A percentile compares a stretch with the other conserved stretches of the same genome.
These are phyloP conservation scores for Nezara viridula DNA, from an alignment of 2,888 invertebrate genomes.

Conservation along the genomic window DNA sequence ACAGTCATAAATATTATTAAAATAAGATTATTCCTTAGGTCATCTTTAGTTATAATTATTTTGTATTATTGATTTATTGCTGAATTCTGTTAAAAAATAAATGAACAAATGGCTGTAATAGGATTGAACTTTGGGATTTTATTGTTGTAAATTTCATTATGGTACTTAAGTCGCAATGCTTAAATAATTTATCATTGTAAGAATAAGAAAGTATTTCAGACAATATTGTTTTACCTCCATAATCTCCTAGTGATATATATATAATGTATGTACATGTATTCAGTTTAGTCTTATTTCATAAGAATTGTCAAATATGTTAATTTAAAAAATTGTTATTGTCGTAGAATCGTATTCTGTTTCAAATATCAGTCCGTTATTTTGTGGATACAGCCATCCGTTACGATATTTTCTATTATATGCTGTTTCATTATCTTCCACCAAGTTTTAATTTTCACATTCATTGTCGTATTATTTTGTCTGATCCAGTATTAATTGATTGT, in stretches of 20 bases:
- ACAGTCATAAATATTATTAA: neutral
- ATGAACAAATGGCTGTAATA: neutral
- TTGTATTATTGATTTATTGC: neutral
- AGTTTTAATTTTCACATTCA: neutral
- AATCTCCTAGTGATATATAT: slow-evolving; percentile 47
- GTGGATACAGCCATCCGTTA: slow-evolving; percentile 57
- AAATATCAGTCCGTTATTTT: slow-evolving; percentile 63
- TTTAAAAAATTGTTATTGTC: slow-evolving; percentile 8
- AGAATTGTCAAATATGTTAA: slow-evolving; percentile 28
- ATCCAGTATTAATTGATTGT: slow-evolving; percentile 6
- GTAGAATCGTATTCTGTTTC: slow-evolving; percentile 47
- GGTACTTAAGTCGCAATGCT: neutral
- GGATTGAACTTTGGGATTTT: neutral
- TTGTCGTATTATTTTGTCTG: neutral
- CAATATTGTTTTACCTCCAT: slow-evolving; percentile 47
- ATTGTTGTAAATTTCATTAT: slow-evolving; percentile 1
- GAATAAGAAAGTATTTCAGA: neutral
- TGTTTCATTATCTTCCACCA: neutral
- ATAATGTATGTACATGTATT: slow-evolving; percentile 46
- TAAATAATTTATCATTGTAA: neutral
- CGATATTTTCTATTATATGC: neutral
- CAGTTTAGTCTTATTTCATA: slow-evolving; percentile 55
- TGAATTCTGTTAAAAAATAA: neutral
- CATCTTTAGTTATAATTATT: neutral
- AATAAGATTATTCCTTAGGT: neutral